Conservation (phyloP, 2,797 vertebrate genomes). For the Syngnathus acus region DNA sequence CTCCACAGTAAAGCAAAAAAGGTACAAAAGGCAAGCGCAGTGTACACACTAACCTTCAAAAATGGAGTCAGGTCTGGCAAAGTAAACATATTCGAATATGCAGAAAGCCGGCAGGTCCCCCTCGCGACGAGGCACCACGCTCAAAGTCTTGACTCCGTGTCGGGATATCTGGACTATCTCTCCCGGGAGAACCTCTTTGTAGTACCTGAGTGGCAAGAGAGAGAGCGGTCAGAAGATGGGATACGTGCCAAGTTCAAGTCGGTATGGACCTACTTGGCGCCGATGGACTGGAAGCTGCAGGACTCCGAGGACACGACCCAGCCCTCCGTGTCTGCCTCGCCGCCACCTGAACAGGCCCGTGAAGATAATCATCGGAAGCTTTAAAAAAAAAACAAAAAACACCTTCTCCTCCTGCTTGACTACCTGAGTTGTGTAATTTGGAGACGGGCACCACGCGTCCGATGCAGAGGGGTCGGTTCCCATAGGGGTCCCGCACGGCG, state of each 20-base stretch:
- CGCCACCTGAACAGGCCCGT: slow-evolving; percentile 62
- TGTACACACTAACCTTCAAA: slow-evolving; percentile 72
- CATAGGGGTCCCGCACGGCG: slow-evolving; percentile 92
- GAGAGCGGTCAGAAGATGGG: neutral
- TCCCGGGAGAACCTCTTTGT: slow-evolving; percentile 89
- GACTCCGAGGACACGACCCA: slow-evolving; percentile 99
- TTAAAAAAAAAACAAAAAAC: neutral
- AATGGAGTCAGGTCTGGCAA: slow-evolving; percentile 95
- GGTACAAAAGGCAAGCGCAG: neutral
- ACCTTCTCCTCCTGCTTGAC: neutral
- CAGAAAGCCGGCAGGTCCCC: slow-evolving; percentile 89
- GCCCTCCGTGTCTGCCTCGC: slow-evolving; percentile 84
- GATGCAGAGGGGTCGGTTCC: slow-evolving; percentile 91
- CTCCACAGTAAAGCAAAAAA: neutral
- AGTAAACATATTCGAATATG: slow-evolving; percentile 99
- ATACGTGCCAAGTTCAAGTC: neutral
- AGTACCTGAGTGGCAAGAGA: slow-evolving; percentile 74
- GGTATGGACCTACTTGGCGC: slow-evolving; percentile 78
- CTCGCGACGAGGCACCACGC: slow-evolving; percentile 77
- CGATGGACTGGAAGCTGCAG: slow-evolving; percentile 97
- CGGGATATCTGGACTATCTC: slow-evolving; percentile 95
- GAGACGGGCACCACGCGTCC: slow-evolving; percentile 86
- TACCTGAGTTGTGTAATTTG: slow-evolving; percentile 82
- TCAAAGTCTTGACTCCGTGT: slow-evolving; percentile 81
- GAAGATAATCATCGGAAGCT: slow-evolving; percentile 21